Evolutionary conservation across 2,797 vertebrate species (phyloP), one percentile per base, ranked within the genome.

Genomic region (Pterois miles): DNA sequence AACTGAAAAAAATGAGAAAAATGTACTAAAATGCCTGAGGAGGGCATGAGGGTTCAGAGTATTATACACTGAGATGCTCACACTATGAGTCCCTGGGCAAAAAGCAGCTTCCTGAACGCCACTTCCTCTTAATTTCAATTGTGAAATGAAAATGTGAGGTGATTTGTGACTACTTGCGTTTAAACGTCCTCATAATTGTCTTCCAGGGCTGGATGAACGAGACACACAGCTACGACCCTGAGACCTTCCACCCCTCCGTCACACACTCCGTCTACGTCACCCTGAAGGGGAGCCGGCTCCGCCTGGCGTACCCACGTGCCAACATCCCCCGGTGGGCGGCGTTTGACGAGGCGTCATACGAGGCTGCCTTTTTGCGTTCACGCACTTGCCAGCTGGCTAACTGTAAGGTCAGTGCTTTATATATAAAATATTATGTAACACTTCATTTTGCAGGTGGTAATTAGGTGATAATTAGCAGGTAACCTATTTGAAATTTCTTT

Each of bases 161-260:
- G 20, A 60, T 79, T 74, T 71, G 23, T 63, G 33, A 40, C 16
- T 33, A 22, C 25, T 58, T 6, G 18, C 18, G 60, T 71, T 48
- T 48, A 25, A 43, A 74, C 14, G 40, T 5, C 20, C 1, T 46
- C 3, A 14, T 70, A 4, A 13, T 76, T 68, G 54, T 65, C 54
- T 74, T 50, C 0, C 86, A 98, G 96, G 96, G 96, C 53, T 98
- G 97, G 97, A 96, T 98, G 96, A 97, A 96, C 75, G 95, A 96
- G 82, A 93, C 96, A 25, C 82, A 92, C 7, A 48, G 2, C 64
- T 98, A 97, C 2, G 94, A 97, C 73, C 96, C 96, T 0, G 97
- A 97, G 88, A 90, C 93, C 1, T 96, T 95, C 90, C 96, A 96
- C 71, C 95, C 94, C 0, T 96, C 95, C 0, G 83, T 96, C 74